Base-by-base conservation (phyloP, 2,113 vertebrate species). In the Madoqua kirkii region DNA sequence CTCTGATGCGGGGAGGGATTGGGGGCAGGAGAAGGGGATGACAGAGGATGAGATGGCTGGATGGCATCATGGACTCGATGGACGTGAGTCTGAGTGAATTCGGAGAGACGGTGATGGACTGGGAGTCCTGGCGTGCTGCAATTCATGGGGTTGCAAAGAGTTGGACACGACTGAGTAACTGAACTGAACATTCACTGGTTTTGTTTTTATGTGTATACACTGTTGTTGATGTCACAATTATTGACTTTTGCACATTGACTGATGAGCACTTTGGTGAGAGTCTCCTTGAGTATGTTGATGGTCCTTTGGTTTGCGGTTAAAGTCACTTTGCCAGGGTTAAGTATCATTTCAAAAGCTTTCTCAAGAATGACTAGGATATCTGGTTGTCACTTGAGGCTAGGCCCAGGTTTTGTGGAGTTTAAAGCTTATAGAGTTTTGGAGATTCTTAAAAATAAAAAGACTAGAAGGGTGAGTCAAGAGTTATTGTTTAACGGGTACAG, bases 361-460 rank as follows among this genome's bases (percentile, higher is more conserved):
- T 90, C 55, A 90, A 87, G 59, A 62, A 21, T 79, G 36, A 33
- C 45, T 19, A 82, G 62, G 29, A 48, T 33, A n/a, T 48, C 88
- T 87, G 74, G 14, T 45, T 57, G 40, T 90, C 50, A 59, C 25
- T 50, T 76, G 31, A 87, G 33, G 36, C 40, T 92, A 33, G 54
- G n/a, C 8, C 36, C 54, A 54, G 19, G 33, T 84, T 91, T 79
- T 55, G 3, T 71, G 57, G 31, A 21, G 21, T 36, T 93, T 95
- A 87, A 74, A 76, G 54, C 11, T 76, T 59, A 91, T 40, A 55
- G 23, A 60, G 25, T 84, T 89, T 78, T 36, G 88, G 71, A 93
- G 36, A 86, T 7, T 50, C 29, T 87, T 89, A 43, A 96, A 86
- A 93, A 81, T 93, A 57, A 95, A 54, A 94, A 87, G 45, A 83